These are phyloP conservation scores for Oceanodroma leucorhoa DNA, from an alignment of 2,797 vertebrate species.

Conservation along the genomic window DNA sequence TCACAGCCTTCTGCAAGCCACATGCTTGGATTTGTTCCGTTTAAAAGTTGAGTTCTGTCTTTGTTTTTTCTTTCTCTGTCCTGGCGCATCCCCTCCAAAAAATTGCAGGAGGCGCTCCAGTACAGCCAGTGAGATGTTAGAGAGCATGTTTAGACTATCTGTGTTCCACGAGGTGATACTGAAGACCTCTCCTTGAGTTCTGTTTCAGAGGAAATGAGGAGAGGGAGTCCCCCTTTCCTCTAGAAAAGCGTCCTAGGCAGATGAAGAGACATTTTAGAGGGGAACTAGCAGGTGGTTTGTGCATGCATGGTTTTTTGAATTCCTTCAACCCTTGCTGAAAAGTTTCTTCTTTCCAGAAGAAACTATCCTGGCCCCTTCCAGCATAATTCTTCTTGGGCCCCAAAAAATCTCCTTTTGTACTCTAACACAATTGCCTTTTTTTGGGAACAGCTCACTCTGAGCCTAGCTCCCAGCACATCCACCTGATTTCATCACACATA, in stretches of 20 bases:
- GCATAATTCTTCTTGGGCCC: not conserved
- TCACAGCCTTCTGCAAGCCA: not conserved
- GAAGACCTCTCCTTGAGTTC: not conserved
- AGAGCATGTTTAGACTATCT: not conserved
- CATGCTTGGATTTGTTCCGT: accelerated
- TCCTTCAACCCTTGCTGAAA: not conserved
- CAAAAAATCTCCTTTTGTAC: not conserved
- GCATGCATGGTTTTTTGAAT: not conserved
- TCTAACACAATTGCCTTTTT: not conserved
- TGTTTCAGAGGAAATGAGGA: not conserved
- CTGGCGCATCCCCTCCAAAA: not conserved
- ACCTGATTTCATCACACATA: not conserved
- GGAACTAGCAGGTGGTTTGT: not conserved
- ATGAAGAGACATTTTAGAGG: not conserved
- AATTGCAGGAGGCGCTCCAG: not conserved
- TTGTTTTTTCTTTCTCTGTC: not conserved
- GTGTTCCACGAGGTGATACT: not conserved
- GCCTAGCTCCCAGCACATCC: not conserved
- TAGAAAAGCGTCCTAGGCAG: not conserved
- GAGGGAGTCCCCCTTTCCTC: not conserved
- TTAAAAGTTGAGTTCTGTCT: not conserved
- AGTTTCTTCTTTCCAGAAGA: not conserved
- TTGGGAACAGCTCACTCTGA: not conserved
- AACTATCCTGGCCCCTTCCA: not conserved
- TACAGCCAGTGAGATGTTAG: not conserved